These are phyloP conservation scores for Strigops habroptila DNA, from an alignment of 2,113 vertebrate species.

Conservation along the genomic window DNA sequence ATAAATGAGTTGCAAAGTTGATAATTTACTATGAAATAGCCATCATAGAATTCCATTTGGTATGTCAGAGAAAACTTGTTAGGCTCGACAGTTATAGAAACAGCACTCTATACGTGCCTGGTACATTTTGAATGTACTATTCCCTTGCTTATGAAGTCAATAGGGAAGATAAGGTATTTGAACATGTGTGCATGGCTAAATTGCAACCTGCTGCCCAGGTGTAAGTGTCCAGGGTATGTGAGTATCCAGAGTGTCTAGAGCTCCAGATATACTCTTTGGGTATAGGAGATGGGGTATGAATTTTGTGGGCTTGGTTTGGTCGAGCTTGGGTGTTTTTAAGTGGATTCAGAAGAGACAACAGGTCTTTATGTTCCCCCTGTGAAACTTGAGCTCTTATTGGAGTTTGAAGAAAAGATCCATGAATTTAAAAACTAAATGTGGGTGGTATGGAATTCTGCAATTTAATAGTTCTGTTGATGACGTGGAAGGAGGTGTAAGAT, in stretches of 20 bases:
- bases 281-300: not conserved
- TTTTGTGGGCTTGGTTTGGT: not conserved
- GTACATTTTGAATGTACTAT: not conserved
- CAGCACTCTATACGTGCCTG: fast-evolving
- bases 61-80: not conserved
- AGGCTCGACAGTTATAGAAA: not conserved
- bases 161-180: not conserved
- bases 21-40: not conserved
- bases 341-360: fast-evolving
- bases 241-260: not conserved
- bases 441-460: not conserved
- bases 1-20: not conserved
- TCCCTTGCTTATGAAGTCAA: not conserved
- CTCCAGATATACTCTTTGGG: not conserved
- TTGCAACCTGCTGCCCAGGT: not conserved
- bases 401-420: not conserved
- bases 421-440: not conserved
- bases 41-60: not conserved
- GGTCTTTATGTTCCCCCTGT: not conserved
- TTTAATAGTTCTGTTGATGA: not conserved
- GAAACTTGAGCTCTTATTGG: not conserved
- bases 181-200: fast-evolving
- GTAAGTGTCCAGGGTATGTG: not conserved
- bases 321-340: not conserved
- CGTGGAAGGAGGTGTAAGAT: not conserved